Conservation (phyloP, 2,797 vertebrate species). For the Prionace glauca region DNA sequence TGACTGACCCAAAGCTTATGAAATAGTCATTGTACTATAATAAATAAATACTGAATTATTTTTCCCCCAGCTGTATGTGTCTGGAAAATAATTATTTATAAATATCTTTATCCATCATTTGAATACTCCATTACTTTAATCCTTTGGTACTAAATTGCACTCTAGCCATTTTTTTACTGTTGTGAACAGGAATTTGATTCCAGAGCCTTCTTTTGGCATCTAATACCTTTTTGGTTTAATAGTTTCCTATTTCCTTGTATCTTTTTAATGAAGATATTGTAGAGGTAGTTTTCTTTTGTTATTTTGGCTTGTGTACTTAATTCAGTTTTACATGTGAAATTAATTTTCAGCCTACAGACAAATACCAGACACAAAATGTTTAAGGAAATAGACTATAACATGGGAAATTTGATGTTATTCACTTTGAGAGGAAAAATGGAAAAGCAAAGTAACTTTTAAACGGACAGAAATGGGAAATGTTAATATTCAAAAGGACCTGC, state of each 20-base stretch:
- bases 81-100: neutral
- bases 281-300: neutral
- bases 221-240: neutral
- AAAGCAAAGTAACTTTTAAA: neutral
- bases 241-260: neutral
- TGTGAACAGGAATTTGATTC: neutral
- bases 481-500: neutral
- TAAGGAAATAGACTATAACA: neutral
- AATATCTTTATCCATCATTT: neutral
- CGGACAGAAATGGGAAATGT: neutral
- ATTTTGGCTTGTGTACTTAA: neutral
- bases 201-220: neutral
- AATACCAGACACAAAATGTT: neutral
- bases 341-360: neutral
- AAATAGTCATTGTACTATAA: constrained; percentile 9
- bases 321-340: neutral
- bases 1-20: neutral
- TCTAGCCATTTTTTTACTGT: neutral
- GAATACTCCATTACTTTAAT: neutral
- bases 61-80: neutral
- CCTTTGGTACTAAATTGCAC: neutral
- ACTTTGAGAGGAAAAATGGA: neutral
- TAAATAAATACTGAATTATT: neutral
- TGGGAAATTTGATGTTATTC: neutral
- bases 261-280: neutral